These are phyloP conservation scores for Tylochromis polylepis DNA, from an alignment of 2,113 vertebrate species.

Conservation along the genomic window DNA sequence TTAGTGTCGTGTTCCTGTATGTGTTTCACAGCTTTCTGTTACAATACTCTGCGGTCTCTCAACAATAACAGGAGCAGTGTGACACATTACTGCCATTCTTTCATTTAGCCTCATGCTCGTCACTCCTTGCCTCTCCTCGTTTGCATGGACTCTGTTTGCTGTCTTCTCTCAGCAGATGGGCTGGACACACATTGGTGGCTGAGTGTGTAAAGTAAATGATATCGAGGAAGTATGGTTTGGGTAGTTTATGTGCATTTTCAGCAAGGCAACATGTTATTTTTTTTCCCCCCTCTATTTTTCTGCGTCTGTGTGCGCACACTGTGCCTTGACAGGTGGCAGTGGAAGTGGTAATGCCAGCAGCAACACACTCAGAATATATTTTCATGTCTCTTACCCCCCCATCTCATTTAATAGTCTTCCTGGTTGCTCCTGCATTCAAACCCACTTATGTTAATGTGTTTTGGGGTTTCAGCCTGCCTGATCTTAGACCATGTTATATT, in stretches of 20 bases:
- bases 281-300: neutral
- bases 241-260: neutral
- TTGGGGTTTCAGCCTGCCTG: constrained; percentile 15
- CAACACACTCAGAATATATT: constrained; percentile 37
- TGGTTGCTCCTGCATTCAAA: constrained; percentile 40
- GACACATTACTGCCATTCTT: neutral
- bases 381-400: constrained; percentile 7
- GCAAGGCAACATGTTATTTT: neutral
- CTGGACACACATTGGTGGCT: constrained; percentile 64
- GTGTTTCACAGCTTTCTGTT: neutral
- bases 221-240: neutral
- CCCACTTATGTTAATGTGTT: constrained; percentile 62
- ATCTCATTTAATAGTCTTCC: constrained; percentile 32
- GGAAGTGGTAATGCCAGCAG: constrained; percentile 18
- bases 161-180: constrained; percentile 63
- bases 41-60: neutral
- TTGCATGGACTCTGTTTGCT: constrained; percentile 33
- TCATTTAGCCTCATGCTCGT: neutral
- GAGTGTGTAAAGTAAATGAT: constrained; percentile 29
- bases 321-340: constrained; percentile 39
- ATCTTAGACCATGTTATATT: constrained; percentile 63
- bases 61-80: neutral
- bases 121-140: neutral
- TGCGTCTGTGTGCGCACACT: neutral
- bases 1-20: neutral